Percentiles rank a stretch among this genome's conserved stretches.
phyloP scores from a whole-genome alignment of 2,113 vertebrate genomes.

The Corydoras maculifer region DNA sequence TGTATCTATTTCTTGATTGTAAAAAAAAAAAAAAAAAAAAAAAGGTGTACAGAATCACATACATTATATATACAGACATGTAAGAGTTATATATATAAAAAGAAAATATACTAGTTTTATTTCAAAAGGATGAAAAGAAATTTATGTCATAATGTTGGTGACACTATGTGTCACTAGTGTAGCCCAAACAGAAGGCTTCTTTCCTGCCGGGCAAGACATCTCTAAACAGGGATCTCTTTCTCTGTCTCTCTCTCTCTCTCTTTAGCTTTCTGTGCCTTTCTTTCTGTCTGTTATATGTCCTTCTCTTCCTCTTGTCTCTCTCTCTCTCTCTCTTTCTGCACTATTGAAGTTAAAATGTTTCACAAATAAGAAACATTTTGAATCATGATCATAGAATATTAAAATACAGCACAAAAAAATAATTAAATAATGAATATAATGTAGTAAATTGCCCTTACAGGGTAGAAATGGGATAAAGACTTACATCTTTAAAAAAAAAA shows the following conservation, averaged over 20 bases:
- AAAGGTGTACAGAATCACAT: constrained; percentile 78
- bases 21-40: constrained; percentile 66
- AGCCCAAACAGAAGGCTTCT: constrained; percentile 79
- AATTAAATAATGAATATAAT: too few species aligned
- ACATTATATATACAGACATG: constrained; percentile 31
- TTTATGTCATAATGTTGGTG: constrained; percentile 82
- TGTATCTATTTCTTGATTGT: constrained; percentile 99
- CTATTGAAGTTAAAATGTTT: neutral
- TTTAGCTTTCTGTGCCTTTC: neutral
- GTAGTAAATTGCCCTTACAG: too few species aligned
- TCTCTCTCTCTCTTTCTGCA: neutral
- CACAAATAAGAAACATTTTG: too few species aligned
- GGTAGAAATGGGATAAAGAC: too few species aligned
- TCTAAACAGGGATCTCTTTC: constrained; percentile 64
- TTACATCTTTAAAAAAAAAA: too few species aligned
- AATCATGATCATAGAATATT: too few species aligned
- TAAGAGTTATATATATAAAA: constrained; percentile 51
- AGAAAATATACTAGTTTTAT: constrained; percentile 74
- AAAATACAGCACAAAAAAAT: too few species aligned
- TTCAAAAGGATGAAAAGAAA: constrained; percentile 60
- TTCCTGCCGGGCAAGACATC: constrained; percentile 76
- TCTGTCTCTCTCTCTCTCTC: constrained; percentile 37
- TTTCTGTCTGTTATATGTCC: neutral
- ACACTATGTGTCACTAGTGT: constrained; percentile 97
- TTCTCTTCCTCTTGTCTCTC: neutral